Evolutionary conservation across 1,140 invertebrate species (phyloP), one percentile per base, ranked within the genome.

Genomic region (Heterodera schachtii): DNA sequence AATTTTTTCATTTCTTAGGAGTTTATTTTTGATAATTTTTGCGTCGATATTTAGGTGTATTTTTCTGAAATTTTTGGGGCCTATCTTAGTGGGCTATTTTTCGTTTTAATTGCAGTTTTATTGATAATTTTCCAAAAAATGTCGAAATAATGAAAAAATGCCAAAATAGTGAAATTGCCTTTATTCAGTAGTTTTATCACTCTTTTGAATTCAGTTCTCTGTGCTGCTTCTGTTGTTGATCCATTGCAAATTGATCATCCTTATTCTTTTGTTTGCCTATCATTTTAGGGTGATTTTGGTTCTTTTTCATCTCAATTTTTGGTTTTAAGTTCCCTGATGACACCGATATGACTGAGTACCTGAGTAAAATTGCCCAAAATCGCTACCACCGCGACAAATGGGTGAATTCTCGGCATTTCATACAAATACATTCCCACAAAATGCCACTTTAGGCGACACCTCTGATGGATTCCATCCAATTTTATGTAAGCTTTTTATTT

Each of bases 321-420:
- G 6, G 44, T 78, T 64, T 89, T 78, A 75, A 89, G 88, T 89
- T 89, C 74, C 46, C 83, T 16, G 80, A 79, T 69, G 57, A 81
- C 41, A 46, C 66, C n/a, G 60, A 79, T 21, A 89, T 89, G 88
- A 60, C 57, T 47, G 64, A 82, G 21, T 90, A 89, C 74, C 73
- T 89, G 71, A 79, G 78, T n/a, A 89, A 89, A 66, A 78, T 90
- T 11, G 84, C 84, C 21, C 73, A 87, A 52, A 89, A 89, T 79
- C 84, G 76, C 19, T 89, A 89, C 81, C 83, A 73, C 52, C 84
- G 89, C 66, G 88, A 89, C 75, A 82, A 87, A 75, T 89, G 88
- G 88, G 87, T 88, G n/a, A 60, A 60, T n/a, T n/a, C 31, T 31
- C 31, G 31, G 31, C 31, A 31, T 0, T 31, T 31, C 1, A 31